Evolutionary conservation across 2,797 vertebrate species (phyloP).

Genomic region (Hydrophis major): DNA sequence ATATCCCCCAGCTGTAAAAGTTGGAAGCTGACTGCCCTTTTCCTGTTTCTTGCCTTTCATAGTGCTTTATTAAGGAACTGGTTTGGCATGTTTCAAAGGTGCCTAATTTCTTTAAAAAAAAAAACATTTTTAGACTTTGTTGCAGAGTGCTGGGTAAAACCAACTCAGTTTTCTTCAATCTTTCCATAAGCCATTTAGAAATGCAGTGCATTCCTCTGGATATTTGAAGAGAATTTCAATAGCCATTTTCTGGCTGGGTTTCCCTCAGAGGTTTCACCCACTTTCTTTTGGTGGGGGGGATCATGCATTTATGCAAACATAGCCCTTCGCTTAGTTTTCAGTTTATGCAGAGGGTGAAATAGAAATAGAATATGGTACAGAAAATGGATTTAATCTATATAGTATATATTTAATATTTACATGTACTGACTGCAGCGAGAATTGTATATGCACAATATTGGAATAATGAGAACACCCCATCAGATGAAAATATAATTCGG

Average conservation of each 20-base stretch:
- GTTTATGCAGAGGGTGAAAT: not conserved
- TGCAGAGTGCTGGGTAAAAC: not conserved
- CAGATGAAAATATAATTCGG: no score
- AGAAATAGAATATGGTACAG: not conserved
- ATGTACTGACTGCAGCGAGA: no score
- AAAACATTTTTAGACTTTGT: not conserved
- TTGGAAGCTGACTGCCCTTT: not conserved
- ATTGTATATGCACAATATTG: no score
- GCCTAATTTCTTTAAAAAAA: not conserved
- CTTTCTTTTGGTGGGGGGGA: not conserved
- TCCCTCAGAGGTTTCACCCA: not conserved
- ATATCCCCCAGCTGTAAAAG: not conserved
- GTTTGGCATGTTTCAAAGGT: not conserved
- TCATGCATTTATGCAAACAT: no score
- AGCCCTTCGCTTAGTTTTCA: not conserved
- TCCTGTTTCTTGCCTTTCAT: not conserved
- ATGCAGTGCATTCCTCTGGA: not conserved
- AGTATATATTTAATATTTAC: no score
- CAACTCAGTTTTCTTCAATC: not conserved
- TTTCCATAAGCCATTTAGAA: not conserved
- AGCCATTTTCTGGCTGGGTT: not conserved
- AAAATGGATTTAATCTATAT: not conserved
- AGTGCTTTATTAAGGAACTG: not conserved
- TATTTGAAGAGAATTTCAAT: not conserved
- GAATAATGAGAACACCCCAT: no score